These are phyloP conservation scores for Himalopsyche japonica DNA, from an alignment of 2,888 invertebrate genomes.

Conservation along the genomic window DNA sequence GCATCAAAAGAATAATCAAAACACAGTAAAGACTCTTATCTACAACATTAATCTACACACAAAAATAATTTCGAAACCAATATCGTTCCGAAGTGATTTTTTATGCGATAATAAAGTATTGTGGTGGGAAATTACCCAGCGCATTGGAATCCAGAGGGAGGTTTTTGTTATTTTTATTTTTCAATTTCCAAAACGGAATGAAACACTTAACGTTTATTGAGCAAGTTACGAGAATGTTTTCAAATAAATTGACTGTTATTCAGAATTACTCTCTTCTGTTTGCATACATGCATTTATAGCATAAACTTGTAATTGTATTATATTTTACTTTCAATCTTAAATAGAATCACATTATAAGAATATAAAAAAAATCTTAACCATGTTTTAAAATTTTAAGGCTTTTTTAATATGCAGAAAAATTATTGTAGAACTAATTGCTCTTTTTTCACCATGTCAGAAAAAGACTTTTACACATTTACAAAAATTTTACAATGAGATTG, in stretches of 20 bases:
- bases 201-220: not conserved
- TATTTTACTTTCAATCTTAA: no score
- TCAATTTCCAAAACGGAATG: not conserved
- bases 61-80: constrained; percentile 21
- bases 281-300: no score
- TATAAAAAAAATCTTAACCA: no score
- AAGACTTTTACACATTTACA: no score
- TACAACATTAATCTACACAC: constrained; percentile 32
- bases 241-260: not conserved
- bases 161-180: constrained; percentile 4
- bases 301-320: no score
- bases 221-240: not conserved
- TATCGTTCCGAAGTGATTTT: constrained; percentile 27
- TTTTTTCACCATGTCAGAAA: no score
- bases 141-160: constrained; percentile 4
- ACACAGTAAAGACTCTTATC: constrained; percentile 35
- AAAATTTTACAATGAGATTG: no score
- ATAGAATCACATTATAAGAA: no score
- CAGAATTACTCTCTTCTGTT: no score
- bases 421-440: no score
- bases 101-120: constrained; percentile 22
- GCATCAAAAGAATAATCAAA: constrained; percentile 40
- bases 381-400: no score
- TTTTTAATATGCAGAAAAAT: no score
- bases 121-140: constrained; percentile 2